phyloP scores from a whole-genome alignment of 2,888 invertebrate genomes.

The Odontocolon sp. region DNA sequence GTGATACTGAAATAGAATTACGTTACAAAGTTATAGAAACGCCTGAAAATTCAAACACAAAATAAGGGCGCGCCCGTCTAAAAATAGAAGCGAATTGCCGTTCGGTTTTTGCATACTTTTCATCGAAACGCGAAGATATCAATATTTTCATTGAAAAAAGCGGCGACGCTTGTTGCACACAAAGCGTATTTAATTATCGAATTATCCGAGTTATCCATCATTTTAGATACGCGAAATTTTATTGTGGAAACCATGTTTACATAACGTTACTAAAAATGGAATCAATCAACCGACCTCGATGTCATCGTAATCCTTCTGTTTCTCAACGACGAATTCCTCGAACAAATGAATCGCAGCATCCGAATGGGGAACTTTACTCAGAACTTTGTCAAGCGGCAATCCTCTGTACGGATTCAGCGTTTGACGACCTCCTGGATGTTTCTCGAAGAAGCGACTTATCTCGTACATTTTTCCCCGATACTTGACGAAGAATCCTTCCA shows the following conservation, averaged over 20 bases:
- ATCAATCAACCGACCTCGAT: slow-evolving; percentile 71
- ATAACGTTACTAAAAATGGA: background rate
- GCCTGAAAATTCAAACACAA: background rate
- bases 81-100: too few species aligned
- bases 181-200: too few species aligned
- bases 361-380: slow-evolving; percentile 84
- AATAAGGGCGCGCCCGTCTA: too few species aligned
- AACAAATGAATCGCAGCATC: slow-evolving; percentile 85
- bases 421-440: slow-evolving; percentile 89
- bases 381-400: slow-evolving; percentile 82
- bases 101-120: too few species aligned
- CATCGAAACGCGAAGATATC: too few species aligned
- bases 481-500: slow-evolving; percentile 77
- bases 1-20: background rate
- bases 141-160: too few species aligned
- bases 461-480: slow-evolving; percentile 83
- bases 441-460: slow-evolving; percentile 85
- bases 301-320: slow-evolving; percentile 68
- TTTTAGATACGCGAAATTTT: too few species aligned
- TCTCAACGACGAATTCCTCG: slow-evolving; percentile 83
- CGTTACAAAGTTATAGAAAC: background rate
- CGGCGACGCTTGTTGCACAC: too few species aligned
- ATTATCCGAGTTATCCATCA: too few species aligned
- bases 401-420: slow-evolving; percentile 84
- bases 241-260: too few species aligned